phyloP scores from a whole-genome alignment of 1,140 invertebrate genomes.

The Pogonomyrmex californicus region DNA sequence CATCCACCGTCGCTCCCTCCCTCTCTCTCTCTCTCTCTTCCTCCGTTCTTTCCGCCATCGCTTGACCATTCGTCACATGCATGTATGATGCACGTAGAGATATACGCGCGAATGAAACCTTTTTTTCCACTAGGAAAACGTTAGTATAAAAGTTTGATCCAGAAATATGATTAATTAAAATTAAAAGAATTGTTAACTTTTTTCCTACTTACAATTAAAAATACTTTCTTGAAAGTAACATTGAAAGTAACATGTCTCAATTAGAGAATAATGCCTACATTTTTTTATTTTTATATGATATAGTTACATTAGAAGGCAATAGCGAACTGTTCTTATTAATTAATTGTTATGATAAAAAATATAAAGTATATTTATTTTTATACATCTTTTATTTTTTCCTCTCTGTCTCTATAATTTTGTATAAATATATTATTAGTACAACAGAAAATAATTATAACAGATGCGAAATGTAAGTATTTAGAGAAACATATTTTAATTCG shows the following conservation, averaged over 20 bases:
- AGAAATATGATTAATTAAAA: not conserved
- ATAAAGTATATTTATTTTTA: not conserved
- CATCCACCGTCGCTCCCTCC: not conserved
- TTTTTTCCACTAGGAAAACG: not conserved
- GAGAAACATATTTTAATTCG: constrained; percentile 2
- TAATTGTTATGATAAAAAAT: not conserved
- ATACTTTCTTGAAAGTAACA: not conserved
- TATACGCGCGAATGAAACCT: not conserved
- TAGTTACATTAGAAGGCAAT: not conserved
- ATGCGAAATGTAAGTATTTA: not conserved
- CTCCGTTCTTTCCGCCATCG: constrained; percentile 3
- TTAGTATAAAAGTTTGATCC: not conserved
- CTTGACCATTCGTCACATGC: constrained; percentile 21
- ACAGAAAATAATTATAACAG: constrained; percentile 3
- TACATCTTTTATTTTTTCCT: not conserved
- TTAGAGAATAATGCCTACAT: not conserved
- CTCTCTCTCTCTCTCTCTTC: not conserved
- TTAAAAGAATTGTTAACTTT: not conserved
- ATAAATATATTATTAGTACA: not conserved
- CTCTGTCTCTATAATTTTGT: not conserved
- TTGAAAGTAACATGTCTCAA: not conserved
- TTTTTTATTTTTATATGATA: constrained; percentile 10
- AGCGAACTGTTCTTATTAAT: not conserved
- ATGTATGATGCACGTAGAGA: not conserved
- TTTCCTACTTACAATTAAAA: not conserved